Conservation (phyloP, 2,113 vertebrate genomes). For the Poeciliopsis turrubarensis region DNA sequence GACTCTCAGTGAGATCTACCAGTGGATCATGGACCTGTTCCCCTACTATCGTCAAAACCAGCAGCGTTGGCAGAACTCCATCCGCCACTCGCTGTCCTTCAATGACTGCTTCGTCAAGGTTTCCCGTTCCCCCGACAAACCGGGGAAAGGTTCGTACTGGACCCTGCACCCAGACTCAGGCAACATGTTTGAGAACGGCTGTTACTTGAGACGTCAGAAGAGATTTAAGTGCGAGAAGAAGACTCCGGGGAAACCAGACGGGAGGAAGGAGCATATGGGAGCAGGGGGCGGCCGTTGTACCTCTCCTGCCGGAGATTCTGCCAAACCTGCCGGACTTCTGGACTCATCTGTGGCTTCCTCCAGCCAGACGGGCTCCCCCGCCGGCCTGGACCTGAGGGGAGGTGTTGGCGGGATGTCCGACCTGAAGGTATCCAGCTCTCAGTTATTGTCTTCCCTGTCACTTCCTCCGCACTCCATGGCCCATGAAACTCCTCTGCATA, state of each 20-base stretch:
- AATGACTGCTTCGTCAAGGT: conserved; percentile 99
- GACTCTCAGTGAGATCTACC: conserved; percentile 97
- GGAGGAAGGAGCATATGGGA: conserved; percentile 77
- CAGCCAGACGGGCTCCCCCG: conserved; percentile 80
- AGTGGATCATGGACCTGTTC: conserved; percentile 99
- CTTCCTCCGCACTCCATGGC: conserved; percentile 85
- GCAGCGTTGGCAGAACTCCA: conserved; percentile 99
- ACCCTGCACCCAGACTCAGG: conserved; percentile 96
- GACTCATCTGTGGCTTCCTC: conserved; percentile 81
- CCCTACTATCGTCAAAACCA: conserved; percentile 98
- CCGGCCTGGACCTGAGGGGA: conserved; percentile 76
- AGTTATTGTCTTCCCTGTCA: conserved; percentile 83
- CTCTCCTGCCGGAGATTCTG: conserved; percentile 78
- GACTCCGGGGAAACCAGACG: conserved; percentile 77
- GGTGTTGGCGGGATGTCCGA: conserved; percentile 77
- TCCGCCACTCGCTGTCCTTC: conserved; percentile 96
- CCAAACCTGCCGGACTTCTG: conserved; percentile 81
- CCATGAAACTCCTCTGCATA: conserved; percentile 91
- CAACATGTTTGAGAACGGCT: conserved; percentile 99
- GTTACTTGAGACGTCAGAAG: conserved; percentile 96
- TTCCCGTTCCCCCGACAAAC: conserved; percentile 96
- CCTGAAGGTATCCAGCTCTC: conserved; percentile 84
- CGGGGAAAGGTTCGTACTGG: conserved; percentile 98
- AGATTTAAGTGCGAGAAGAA: conserved; percentile 97
- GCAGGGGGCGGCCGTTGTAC: conserved; percentile 68